A percentile compares a stretch with the other conserved stretches of the same genome.
Evolutionary conservation across 1,140 invertebrate genomes (phyloP).

Genomic region (Lucilia cuprina): DNA sequence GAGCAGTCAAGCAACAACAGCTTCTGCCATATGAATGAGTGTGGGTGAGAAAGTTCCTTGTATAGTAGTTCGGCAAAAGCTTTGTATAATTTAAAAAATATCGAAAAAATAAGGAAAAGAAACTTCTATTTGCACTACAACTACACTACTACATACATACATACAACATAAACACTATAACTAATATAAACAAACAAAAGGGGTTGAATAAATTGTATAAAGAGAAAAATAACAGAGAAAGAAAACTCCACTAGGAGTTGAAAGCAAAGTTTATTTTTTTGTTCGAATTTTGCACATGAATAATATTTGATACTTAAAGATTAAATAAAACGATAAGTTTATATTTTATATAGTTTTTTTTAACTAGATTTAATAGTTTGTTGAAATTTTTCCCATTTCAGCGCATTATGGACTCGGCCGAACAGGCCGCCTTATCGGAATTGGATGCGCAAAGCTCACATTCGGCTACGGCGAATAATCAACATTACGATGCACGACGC

Average conservation of each 20-base stretch:
- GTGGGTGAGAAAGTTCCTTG: not conserved
- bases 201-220: not conserved
- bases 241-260: constrained; percentile 6
- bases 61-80: not conserved
- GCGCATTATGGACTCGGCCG: constrained; percentile 87
- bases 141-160: not conserved
- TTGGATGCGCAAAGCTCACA: constrained; percentile 61
- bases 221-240: not conserved
- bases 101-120: not conserved
- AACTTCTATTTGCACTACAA: not conserved
- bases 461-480: constrained; percentile 55
- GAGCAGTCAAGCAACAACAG: not conserved
- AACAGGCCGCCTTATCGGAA: constrained; percentile 80
- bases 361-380: no score
- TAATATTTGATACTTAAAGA: not conserved
- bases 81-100: constrained; percentile 8
- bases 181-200: not conserved
- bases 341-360: not conserved
- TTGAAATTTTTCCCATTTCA: constrained; percentile 59
- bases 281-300: not conserved
- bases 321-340: not conserved
- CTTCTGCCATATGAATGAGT: not conserved
- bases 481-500: constrained; percentile 76
- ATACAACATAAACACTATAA: not conserved
- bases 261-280: not conserved